Percentiles rank a stretch among this genome's conserved stretches.
phyloP scores from a whole-genome alignment of 2,797 vertebrate genomes.

The Tympanoctomys barrerae region DNA sequence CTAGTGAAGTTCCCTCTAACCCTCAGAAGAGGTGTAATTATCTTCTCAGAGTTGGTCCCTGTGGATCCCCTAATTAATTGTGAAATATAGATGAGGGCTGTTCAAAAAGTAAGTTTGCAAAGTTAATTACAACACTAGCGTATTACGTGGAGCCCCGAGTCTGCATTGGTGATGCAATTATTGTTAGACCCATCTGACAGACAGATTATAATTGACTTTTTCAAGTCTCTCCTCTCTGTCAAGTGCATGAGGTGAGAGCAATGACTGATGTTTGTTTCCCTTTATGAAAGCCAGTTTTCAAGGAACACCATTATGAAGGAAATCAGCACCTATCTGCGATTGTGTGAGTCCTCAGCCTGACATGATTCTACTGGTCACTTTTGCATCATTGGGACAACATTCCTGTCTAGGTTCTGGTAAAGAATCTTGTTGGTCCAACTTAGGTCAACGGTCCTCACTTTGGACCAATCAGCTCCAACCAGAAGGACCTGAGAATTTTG shows the following conservation, averaged over 20 bases:
- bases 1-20: not conserved
- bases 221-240: not conserved
- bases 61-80: conserved; percentile 65
- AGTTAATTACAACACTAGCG: conserved; percentile 41
- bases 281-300: not conserved
- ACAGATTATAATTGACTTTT: not conserved
- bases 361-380: not conserved
- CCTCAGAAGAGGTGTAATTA: conserved; percentile 41
- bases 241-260: not conserved
- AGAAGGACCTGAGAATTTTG: not conserved
- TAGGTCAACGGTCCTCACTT: not conserved
- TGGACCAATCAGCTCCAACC: not conserved
- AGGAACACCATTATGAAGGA: not conserved
- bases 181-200: not conserved
- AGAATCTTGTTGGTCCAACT: not conserved
- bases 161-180: not conserved
- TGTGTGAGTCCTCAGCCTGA: not conserved
- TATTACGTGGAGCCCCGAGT: not conserved
- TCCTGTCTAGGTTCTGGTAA: not conserved
- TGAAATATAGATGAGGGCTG: conserved; percentile 49
- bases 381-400: not conserved
- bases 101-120: conserved; percentile 56
- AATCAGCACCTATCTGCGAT: not conserved
- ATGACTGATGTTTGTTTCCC: not conserved
- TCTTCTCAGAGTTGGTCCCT: conserved; percentile 38